Percentiles rank a stretch among this genome's conserved stretches.
phyloP scores from a whole-genome alignment of 2,797 vertebrate species.

The Setipinna tenuifilis region DNA sequence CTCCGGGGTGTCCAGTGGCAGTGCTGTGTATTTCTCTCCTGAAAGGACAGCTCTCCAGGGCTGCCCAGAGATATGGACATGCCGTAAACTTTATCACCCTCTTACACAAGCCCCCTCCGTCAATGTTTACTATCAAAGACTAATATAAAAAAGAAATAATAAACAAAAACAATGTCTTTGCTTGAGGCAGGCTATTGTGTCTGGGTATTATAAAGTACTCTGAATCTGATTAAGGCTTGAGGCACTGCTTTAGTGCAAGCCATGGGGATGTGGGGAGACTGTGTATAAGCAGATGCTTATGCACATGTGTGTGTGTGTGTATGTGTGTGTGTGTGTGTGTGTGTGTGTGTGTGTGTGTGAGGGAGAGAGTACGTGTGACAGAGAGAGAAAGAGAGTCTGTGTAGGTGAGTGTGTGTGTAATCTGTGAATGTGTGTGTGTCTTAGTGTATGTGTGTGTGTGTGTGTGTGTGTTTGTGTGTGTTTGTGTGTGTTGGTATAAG shows the following conservation, averaged over 20 bases:
- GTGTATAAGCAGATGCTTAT: background rate
- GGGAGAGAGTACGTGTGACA: background rate
- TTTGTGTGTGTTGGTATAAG: background rate
- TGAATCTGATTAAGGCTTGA: background rate
- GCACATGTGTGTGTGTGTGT: background rate
- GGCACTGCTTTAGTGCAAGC: background rate
- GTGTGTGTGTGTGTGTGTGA: background rate
- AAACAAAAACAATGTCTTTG: constrained; percentile 5
- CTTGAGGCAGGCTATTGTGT: background rate
- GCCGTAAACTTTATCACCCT: constrained; percentile 10
- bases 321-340: background rate
- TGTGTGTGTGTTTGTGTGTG: no score
- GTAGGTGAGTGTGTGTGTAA: background rate
- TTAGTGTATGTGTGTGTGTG: no score
- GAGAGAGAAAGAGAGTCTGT: background rate
- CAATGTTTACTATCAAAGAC: background rate
- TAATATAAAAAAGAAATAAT: background rate
- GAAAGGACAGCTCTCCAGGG: background rate
- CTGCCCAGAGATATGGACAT: background rate
- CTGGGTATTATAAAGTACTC: background rate
- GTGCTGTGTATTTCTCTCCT: background rate
- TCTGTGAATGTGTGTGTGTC: no score
- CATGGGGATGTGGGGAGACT: background rate
- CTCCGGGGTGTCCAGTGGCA: constrained; percentile 10
- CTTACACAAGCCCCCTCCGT: background rate